A percentile compares a stretch with the other conserved stretches of the same genome.
phyloP scores from a whole-genome alignment of 2,797 vertebrate genomes.

The Chrosomus eos region DNA sequence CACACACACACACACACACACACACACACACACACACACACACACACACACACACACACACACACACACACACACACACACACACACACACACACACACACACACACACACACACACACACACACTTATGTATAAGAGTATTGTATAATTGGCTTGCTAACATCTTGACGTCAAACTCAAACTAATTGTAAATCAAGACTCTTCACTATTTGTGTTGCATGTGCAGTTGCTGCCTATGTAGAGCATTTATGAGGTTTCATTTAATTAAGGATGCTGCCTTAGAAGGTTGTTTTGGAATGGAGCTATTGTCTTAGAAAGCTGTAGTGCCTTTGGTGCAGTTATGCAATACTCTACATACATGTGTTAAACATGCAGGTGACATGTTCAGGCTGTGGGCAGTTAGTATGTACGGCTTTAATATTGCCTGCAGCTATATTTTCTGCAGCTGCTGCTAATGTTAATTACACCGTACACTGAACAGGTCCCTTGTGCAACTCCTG shows the following conservation, averaged over 20 bases:
- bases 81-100: too few relatives aligned
- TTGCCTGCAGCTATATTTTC: neutral
- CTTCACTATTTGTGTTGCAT: neutral
- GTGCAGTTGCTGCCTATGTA: neutral
- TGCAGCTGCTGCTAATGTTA: slow-evolving; percentile 20
- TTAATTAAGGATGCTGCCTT: neutral
- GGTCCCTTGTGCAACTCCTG: slow-evolving; percentile 20
- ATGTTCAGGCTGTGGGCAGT: slow-evolving; percentile 10
- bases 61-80: too few relatives aligned
- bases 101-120: too few relatives aligned
- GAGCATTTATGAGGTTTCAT: neutral
- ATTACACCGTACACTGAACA: slow-evolving; percentile 15
- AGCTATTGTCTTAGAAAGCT: neutral
- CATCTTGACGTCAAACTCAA: neutral
- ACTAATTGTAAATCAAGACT: neutral
- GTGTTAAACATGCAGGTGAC: slow-evolving; percentile 5
- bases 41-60: too few relatives aligned
- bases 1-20: too few relatives aligned
- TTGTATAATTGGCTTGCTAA: neutral
- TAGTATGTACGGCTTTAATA: neutral
- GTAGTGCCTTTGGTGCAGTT: neutral
- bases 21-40: too few relatives aligned
- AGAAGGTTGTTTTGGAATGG: neutral
- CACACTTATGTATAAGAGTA: neutral
- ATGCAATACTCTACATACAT: neutral